These are phyloP conservation scores for Abrostola tripartita DNA, from an alignment of 2,888 invertebrate species.

Conservation along the genomic window DNA sequence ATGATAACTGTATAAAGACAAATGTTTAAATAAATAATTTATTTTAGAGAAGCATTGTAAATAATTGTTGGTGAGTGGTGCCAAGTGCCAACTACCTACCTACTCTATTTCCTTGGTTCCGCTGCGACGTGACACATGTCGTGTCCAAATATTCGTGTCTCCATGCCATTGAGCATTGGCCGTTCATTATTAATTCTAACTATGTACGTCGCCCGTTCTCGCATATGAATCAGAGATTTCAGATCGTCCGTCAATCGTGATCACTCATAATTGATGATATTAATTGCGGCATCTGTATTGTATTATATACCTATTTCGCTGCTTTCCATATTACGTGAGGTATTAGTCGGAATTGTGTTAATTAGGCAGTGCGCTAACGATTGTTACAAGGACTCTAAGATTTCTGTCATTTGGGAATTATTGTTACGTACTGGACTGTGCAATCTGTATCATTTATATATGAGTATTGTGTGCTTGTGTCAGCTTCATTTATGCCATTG, in stretches of 20 bases:
- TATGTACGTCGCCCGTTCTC: slow-evolving; percentile 55
- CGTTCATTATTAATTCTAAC: slow-evolving; percentile 64
- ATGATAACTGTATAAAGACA: too few relatives aligned
- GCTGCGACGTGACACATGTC: not conserved
- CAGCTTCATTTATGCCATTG: too few relatives aligned
- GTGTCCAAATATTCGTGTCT: slow-evolving; percentile 28
- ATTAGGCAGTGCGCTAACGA: not conserved
- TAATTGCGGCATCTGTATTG: slow-evolving; percentile 60
- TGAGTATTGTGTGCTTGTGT: too few relatives aligned
- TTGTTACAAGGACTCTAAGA: not conserved
- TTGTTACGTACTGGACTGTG: too few relatives aligned
- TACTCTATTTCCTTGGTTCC: not conserved
- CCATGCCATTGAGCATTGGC: slow-evolving; percentile 19
- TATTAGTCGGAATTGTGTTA: not conserved
- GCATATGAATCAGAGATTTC: slow-evolving; percentile 78
- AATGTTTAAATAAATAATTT: too few relatives aligned
- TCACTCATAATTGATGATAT: slow-evolving; percentile 72
- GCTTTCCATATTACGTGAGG: not conserved
- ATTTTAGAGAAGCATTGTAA: too few relatives aligned
- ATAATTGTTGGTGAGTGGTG: too few relatives aligned
- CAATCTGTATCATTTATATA: too few relatives aligned
- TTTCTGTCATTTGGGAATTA: not conserved
- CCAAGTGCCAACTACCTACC: too few relatives aligned
- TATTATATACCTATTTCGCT: slow-evolving; percentile 12
- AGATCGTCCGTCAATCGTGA: slow-evolving; percentile 68